Evolutionary conservation across 2,888 invertebrate genomes (phyloP).

Genomic region (Sepiola atlantica): DNA sequence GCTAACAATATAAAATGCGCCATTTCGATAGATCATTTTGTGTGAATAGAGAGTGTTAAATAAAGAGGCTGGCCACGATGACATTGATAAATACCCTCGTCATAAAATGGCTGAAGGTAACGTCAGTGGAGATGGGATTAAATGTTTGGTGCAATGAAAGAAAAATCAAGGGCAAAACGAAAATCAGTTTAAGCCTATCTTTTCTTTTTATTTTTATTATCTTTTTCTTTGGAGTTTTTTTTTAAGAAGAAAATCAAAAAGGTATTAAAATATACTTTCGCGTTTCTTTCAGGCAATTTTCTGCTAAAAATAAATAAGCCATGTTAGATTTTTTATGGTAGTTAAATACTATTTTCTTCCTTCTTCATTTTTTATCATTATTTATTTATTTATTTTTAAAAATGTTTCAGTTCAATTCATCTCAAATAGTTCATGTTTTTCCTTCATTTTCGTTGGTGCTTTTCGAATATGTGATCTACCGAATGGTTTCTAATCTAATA

Average conservation of each 20-base stretch:
- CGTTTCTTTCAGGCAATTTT: too few species aligned
- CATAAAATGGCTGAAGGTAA: neutral
- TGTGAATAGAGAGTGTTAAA: neutral
- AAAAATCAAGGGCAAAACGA: neutral
- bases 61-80: neutral
- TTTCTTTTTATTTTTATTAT: neutral
- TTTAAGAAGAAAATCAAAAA: too few species aligned
- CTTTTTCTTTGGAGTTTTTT: too few species aligned
- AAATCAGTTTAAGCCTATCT: neutral
- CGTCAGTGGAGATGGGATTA: neutral
- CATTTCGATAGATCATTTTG: neutral
- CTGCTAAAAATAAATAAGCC: too few species aligned
- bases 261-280: too few species aligned
- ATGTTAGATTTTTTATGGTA: neutral
- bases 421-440: too few species aligned
- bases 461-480: too few species aligned
- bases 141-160: neutral
- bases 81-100: slow-evolving; percentile 7
- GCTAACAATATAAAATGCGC: slow-evolving; percentile 11
- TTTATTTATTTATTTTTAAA: neutral
- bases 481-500: too few species aligned
- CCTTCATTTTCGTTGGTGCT: too few species aligned
- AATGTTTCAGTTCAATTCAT: too few species aligned
- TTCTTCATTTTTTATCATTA: neutral
- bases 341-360: neutral